Percentiles rank a stretch among this genome's conserved stretches.
These are phyloP conservation scores for Sussaba pulchella DNA, from an alignment of 2,888 invertebrate genomes.

Conservation along the genomic window DNA sequence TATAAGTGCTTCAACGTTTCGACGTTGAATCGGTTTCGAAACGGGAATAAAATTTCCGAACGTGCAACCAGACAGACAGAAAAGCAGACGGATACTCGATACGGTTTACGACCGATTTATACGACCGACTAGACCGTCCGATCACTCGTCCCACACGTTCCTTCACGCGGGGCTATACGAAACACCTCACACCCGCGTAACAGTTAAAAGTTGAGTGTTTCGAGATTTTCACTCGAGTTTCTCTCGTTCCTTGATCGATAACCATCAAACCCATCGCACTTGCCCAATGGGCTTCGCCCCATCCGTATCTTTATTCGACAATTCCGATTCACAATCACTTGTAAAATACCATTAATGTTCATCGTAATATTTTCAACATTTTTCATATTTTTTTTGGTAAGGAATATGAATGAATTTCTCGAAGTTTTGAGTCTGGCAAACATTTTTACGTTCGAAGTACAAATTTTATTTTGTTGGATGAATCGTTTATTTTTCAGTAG, in stretches of 20 bases:
- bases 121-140: slow-evolving; percentile 59
- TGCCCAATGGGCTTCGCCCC: not conserved
- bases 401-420: no score
- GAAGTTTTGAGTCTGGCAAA: no score
- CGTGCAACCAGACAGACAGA: slow-evolving; percentile 28
- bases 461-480: no score
- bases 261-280: slow-evolving; percentile 53
- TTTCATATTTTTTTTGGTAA: not conserved
- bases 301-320: slow-evolving; percentile 16
- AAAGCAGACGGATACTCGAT: slow-evolving; percentile 46
- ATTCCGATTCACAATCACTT: slow-evolving; percentile 28
- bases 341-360: not conserved
- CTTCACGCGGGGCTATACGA: not conserved
- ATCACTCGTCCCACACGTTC: slow-evolving; percentile 23
- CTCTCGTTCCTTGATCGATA: slow-evolving; percentile 49
- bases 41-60: slow-evolving; percentile 48
- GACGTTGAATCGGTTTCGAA: slow-evolving; percentile 39
- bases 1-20: slow-evolving; percentile 23
- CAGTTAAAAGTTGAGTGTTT: slow-evolving; percentile 56
- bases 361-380: not conserved
- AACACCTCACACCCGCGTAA: slow-evolving; percentile 25
- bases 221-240: slow-evolving; percentile 58
- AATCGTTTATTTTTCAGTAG: no score
- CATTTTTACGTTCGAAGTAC: no score
- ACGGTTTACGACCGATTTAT: slow-evolving; percentile 64